Evolutionary conservation across 1,140 invertebrate genomes (phyloP), one percentile per base, ranked within the genome.

Genomic region (Telenomus remus): DNA sequence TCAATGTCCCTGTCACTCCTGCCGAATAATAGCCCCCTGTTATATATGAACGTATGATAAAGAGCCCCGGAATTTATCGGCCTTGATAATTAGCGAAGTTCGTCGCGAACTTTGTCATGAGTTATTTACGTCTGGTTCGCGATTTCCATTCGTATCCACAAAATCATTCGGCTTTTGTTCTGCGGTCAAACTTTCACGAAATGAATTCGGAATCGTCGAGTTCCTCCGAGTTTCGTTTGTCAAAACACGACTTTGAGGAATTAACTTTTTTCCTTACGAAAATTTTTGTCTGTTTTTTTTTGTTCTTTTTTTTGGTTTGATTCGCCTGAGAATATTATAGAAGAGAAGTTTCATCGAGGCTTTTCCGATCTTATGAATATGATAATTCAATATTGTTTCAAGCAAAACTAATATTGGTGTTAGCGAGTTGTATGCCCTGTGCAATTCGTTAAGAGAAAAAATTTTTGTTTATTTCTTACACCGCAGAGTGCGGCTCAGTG

Each of bases 31-130:
- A 27, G 19, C 19, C 19, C 2, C 19, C n/a, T n/a, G 19, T 27
- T 27, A 27, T 27, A 27, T n/a, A n/a, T n/a, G n/a, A n/a, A n/a
- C n/a, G n/a, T n/a, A n/a, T 27, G 2, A 27, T 27, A 27, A 27
- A 27, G 19, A n/a, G 2, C 19, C 6, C 19, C 6, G 6, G 61
- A 85, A 87, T 86, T 86, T 84, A 86, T 87, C 79, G 66, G 81
- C 83, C 83, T 86, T 85, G 82, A 85, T 86, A 87, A 87, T 87
- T 86, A 86, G 59, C 13, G 48, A 75, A 75, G 64, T 74, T 68
- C 53, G 49, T 53, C 19, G 64, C 47, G 37, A 75, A 75, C 59
- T 70, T 37, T 16, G 44, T 10, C 44, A 37, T 60, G 12, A 56
- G 61, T 66, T 66, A 71, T 70, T 70, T 70, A 70, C 49, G 66